These are phyloP conservation scores for Xenopus borealis DNA, from an alignment of 2,113 vertebrate genomes.

Conservation along the genomic window DNA sequence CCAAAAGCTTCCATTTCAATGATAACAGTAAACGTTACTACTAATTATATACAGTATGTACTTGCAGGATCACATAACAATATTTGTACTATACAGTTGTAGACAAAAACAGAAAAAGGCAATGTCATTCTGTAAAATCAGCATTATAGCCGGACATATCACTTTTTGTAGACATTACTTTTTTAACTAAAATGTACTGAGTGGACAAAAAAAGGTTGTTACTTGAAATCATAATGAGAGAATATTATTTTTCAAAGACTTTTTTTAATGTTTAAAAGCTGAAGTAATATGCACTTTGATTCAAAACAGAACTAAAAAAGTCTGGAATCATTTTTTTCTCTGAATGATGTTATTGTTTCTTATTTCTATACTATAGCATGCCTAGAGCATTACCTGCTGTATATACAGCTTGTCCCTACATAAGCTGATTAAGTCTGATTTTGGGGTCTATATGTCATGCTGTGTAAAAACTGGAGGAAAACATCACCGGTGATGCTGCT, in stretches of 20 bases:
- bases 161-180: slow-evolving; percentile 1
- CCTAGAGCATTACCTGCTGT: too few relatives aligned
- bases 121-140: slow-evolving; percentile 23
- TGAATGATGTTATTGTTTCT: too few relatives aligned
- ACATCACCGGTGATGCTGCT: too few relatives aligned
- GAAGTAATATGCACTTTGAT: too few relatives aligned
- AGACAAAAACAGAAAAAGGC: not conserved
- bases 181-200: not conserved
- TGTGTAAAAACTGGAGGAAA: too few relatives aligned
- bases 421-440: too few relatives aligned
- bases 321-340: too few relatives aligned
- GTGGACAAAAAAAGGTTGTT: slow-evolving; percentile 7
- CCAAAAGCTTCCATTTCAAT: slow-evolving; percentile 17
- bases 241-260: not conserved
- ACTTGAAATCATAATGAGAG: slow-evolving; percentile 9
- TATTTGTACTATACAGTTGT: slow-evolving; percentile 18
- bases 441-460: too few relatives aligned
- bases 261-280: too few relatives aligned
- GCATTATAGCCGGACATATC: slow-evolving; percentile 1
- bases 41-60: slow-evolving; percentile 17
- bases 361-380: too few relatives aligned
- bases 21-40: slow-evolving; percentile 17
- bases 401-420: too few relatives aligned
- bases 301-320: too few relatives aligned
- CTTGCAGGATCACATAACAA: slow-evolving; percentile 9